Evolutionary conservation across 2,797 vertebrate genomes (phyloP).

Genomic region (Chaunax sp.): DNA sequence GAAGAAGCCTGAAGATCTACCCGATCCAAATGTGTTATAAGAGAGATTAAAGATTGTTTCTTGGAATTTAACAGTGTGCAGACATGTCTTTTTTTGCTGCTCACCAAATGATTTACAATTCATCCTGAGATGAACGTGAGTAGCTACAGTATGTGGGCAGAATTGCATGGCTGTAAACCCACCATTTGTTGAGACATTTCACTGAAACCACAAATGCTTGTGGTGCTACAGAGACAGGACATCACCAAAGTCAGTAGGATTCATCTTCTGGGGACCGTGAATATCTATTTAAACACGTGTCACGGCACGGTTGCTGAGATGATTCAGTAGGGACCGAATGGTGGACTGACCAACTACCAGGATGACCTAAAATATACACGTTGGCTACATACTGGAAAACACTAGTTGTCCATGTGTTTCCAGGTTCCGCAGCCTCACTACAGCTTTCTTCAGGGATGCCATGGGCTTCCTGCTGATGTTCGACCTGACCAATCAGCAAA

Average conservation of each 20-base stretch:
- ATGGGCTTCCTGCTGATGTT: constrained; percentile 98
- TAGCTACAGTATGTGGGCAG: too few species aligned
- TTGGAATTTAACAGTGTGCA: too few species aligned
- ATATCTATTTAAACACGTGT: too few species aligned
- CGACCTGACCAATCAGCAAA: constrained; percentile 95
- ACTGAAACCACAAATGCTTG: background rate
- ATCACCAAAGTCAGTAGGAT: background rate
- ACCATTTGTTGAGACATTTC: too few species aligned
- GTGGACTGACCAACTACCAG: too few species aligned
- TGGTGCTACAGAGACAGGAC: background rate
- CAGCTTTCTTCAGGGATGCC: constrained; percentile 97
- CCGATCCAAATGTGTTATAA: too few species aligned
- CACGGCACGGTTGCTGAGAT: background rate
- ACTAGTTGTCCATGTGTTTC: constrained; percentile 1
- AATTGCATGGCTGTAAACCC: too few species aligned
- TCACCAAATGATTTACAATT: too few species aligned
- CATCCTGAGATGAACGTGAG: too few species aligned
- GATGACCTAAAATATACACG: background rate
- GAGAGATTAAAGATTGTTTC: too few species aligned
- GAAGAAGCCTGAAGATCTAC: too few species aligned
- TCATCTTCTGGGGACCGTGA: background rate
- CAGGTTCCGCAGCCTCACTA: constrained; percentile 95
- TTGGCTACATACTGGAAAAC: background rate
- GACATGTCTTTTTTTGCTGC: too few species aligned
- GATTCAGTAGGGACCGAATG: background rate